A percentile compares a stretch with the other conserved stretches of the same genome.
phyloP scores from a whole-genome alignment of 2,797 vertebrate species.

The Etheostoma perlongum region DNA sequence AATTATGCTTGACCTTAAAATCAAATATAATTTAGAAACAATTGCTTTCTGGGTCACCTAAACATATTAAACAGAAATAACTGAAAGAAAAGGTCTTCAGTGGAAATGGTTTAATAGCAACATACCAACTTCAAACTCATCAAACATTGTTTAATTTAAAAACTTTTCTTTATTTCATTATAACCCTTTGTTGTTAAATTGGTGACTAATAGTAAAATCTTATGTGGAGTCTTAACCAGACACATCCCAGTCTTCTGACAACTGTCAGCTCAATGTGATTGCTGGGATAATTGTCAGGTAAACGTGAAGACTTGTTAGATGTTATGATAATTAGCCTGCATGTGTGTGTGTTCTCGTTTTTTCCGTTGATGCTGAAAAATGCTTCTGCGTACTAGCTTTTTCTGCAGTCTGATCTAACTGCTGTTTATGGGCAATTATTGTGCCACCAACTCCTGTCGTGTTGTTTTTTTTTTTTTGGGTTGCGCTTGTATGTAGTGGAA shows the following conservation, averaged over 20 bases:
- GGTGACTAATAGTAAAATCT: background rate
- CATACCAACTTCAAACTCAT: background rate
- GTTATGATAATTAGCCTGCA: slow-evolving; percentile 11
- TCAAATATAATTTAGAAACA: background rate
- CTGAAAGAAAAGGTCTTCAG: background rate
- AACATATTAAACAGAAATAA: background rate
- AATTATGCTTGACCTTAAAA: background rate
- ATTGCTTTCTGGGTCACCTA: background rate
- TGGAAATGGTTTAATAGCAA: background rate
- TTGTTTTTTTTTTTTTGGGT: slow-evolving; percentile 35
- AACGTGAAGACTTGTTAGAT: background rate
- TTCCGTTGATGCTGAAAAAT: background rate
- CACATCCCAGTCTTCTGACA: no score
- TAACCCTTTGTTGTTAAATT: slow-evolving; percentile 2
- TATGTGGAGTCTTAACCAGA: background rate
- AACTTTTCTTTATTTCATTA: background rate
- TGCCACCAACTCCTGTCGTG: slow-evolving; percentile 23
- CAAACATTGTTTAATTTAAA: background rate
- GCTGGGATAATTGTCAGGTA: background rate
- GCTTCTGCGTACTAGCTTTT: background rate
- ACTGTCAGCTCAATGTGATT: no score
- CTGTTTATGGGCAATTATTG: slow-evolving; percentile 43
- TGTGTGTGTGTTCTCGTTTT: background rate
- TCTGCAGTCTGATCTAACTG: slow-evolving; percentile 32
- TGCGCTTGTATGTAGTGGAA: slow-evolving; percentile 29